Percentiles rank a stretch among this genome's conserved stretches.
These are phyloP conservation scores for Drosophila miranda DNA, from an alignment of 1,140 invertebrate species.

Conservation along the genomic window DNA sequence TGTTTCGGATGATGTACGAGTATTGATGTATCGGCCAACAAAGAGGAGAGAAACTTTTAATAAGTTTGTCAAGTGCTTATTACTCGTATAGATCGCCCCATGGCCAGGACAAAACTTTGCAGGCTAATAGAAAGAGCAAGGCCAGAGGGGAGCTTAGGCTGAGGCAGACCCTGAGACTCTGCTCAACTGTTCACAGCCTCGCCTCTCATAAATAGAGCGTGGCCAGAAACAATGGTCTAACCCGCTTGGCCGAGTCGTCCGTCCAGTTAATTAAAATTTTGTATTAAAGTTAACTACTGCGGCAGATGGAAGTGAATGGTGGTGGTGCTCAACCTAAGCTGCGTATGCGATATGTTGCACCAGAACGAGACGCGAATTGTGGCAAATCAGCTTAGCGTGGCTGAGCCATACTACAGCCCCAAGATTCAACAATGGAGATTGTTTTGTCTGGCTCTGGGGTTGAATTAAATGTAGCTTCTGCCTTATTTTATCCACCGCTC, in stretches of 20 bases:
- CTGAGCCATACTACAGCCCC: constrained; percentile 39
- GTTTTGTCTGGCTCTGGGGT: too few relatives aligned
- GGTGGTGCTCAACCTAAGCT: constrained; percentile 15
- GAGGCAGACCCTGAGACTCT: background rate
- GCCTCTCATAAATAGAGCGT: too few relatives aligned
- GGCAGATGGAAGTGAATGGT: constrained; percentile 51
- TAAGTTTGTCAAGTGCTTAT: constrained; percentile 64
- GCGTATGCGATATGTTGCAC: constrained; percentile 60
- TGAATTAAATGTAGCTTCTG: constrained; percentile 74
- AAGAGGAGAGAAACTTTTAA: constrained; percentile 56
- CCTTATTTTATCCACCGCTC: constrained; percentile 40
- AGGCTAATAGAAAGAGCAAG: constrained; percentile 5
- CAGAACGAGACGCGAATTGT: background rate
- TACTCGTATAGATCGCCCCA: constrained; percentile 36
- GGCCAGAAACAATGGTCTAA: background rate
- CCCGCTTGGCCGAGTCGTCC: constrained; percentile 1
- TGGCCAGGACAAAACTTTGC: constrained; percentile 34
- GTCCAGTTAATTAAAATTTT: constrained; percentile 65
- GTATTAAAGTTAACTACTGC: constrained; percentile 62
- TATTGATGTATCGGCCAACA: constrained; percentile 55
- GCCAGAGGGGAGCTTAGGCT: too few relatives aligned
- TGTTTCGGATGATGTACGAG: constrained; percentile 53
- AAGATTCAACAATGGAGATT: constrained; percentile 51
- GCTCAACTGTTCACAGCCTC: constrained; percentile 16
- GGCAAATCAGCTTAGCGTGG: constrained; percentile 71